These are phyloP conservation scores for Micrasema minimum DNA, from an alignment of 1,140 invertebrate genomes.

Conservation along the genomic window DNA sequence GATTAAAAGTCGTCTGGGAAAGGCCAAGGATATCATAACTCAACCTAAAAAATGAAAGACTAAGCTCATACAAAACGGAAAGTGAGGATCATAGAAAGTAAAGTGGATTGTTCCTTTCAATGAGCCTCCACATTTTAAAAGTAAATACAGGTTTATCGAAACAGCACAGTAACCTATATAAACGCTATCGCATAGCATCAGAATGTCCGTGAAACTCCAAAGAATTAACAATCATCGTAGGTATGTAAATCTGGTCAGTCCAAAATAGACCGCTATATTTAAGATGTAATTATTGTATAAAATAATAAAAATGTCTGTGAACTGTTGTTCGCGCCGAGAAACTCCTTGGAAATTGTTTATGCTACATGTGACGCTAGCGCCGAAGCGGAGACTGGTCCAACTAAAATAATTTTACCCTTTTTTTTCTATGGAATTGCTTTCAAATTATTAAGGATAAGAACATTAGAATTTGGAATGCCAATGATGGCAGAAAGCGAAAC, in stretches of 20 bases:
- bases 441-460: not conserved
- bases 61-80: too few species aligned
- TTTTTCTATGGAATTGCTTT: not conserved
- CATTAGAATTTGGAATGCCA: not conserved
- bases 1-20: too few species aligned
- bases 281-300: constrained; percentile 6
- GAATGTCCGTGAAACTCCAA: not conserved
- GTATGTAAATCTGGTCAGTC: not conserved
- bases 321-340: constrained; percentile 6
- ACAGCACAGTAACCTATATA: not conserved
- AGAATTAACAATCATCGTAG: not conserved
- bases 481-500: too few species aligned
- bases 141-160: not conserved
- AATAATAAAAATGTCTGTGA: not conserved
- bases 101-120: too few species aligned
- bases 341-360: constrained; percentile 8
- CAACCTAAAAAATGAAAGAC: too few species aligned
- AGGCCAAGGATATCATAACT: too few species aligned
- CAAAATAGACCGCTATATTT: not conserved
- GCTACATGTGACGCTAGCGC: not conserved
- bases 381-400: not conserved
- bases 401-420: not conserved
- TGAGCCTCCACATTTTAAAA: not conserved
- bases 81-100: too few species aligned
- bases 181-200: not conserved